Evolutionary conservation across 1,140 invertebrate genomes (phyloP).

Genomic region (Aricia agestis): DNA sequence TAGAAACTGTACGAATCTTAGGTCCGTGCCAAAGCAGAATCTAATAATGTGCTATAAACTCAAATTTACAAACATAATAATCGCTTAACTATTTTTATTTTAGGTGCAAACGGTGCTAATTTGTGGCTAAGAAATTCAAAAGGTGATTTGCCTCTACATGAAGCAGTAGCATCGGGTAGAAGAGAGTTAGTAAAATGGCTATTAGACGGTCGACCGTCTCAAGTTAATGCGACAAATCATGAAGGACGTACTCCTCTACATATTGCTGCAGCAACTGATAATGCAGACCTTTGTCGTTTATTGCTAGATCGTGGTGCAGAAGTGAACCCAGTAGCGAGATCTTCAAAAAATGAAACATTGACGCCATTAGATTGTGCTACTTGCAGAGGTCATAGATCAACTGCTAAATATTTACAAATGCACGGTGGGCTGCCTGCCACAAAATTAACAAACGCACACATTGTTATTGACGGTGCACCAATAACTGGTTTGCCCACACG

Average conservation of each 20-base stretch:
- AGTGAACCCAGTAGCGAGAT: slow-evolving; percentile 89
- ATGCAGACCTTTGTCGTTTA: slow-evolving; percentile 95
- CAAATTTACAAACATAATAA: not conserved
- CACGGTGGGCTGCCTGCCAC: slow-evolving; percentile 89
- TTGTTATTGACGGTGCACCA: slow-evolving; percentile 63
- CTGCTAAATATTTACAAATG: slow-evolving; percentile 94
- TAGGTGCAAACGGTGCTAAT: slow-evolving; percentile 89
- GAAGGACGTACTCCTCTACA: slow-evolving; percentile 95
- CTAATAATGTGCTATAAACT: slow-evolving; percentile 1
- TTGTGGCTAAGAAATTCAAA: slow-evolving; percentile 94
- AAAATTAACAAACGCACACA: slow-evolving; percentile 77
- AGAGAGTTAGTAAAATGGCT: slow-evolving; percentile 93
- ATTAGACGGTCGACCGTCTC: slow-evolving; percentile 86
- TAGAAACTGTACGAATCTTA: slow-evolving; percentile 77
- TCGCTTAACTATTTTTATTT: slow-evolving; percentile 31
- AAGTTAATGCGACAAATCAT: slow-evolving; percentile 92
- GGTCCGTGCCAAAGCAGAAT: slow-evolving; percentile 40
- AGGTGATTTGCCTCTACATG: slow-evolving; percentile 94
- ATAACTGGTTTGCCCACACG: slow-evolving; percentile 64
- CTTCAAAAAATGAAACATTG: slow-evolving; percentile 87
- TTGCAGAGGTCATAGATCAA: slow-evolving; percentile 88
- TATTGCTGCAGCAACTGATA: slow-evolving; percentile 95
- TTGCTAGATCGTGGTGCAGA: slow-evolving; percentile 88
- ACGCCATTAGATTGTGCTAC: slow-evolving; percentile 95
- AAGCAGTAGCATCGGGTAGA: slow-evolving; percentile 94